phyloP scores from a whole-genome alignment of 1,140 invertebrate genomes.

The Stenopsyche tienmushanensis region DNA sequence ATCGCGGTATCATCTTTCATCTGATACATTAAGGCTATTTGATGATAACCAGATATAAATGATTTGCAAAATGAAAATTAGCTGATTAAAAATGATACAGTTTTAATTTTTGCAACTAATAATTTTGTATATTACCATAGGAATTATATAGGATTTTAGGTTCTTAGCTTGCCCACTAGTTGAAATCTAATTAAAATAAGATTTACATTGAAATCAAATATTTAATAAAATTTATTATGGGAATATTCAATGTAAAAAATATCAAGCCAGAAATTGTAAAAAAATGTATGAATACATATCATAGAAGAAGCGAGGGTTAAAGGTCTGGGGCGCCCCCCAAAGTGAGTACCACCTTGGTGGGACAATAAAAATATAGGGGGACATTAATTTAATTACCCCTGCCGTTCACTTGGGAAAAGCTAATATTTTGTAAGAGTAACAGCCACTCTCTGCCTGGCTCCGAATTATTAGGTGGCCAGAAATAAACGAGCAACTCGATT shows the following conservation, averaged over 20 bases:
- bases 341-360: slow-evolving; percentile 24
- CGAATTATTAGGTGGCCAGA: slow-evolving; percentile 31
- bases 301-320: slow-evolving; percentile 21
- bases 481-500: not conserved
- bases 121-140: not conserved
- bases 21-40: not conserved
- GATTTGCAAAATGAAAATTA: too few relatives aligned
- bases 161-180: not conserved
- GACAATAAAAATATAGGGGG: slow-evolving; percentile 47
- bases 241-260: not conserved
- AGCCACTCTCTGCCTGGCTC: slow-evolving; percentile 17
- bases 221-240: not conserved
- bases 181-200: too few relatives aligned
- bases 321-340: slow-evolving; percentile 11
- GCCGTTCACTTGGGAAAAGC: slow-evolving; percentile 51
- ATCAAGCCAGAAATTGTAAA: not conserved
- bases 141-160: not conserved
- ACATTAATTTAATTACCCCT: slow-evolving; percentile 58
- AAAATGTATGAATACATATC: not conserved
- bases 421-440: slow-evolving; percentile 48
- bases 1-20: not conserved
- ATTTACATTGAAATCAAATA: not conserved
- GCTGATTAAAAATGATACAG: too few relatives aligned
- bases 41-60: not conserved
- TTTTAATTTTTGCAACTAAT: too few relatives aligned